Percentiles rank a stretch among this genome's conserved stretches.
phyloP scores from a whole-genome alignment of 2,797 vertebrate genomes.

The Oreonectes daqikongensis region DNA sequence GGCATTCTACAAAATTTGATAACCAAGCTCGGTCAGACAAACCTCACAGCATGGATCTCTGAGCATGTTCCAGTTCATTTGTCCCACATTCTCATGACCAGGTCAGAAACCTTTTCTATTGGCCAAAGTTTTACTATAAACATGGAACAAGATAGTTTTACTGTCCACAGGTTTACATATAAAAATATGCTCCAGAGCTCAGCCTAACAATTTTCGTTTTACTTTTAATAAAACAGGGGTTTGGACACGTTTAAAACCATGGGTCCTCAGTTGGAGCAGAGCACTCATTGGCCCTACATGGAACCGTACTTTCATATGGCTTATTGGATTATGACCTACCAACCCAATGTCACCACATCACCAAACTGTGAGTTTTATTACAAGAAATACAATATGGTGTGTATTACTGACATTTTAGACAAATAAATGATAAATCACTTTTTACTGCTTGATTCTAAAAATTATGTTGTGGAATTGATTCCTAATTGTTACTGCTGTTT shows the following conservation, averaged over 20 bases:
- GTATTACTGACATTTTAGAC: not conserved
- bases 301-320: conserved; percentile 70
- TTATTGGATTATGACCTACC: conserved; percentile 76
- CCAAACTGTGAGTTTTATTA: conserved; percentile 74
- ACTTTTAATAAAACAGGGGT: conserved; percentile 60
- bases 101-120: conserved; percentile 62
- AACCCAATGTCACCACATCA: conserved; percentile 62
- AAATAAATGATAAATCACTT: not conserved
- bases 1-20: conserved; percentile 21
- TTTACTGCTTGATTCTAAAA: too few species aligned
- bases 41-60: conserved; percentile 64
- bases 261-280: conserved; percentile 66
- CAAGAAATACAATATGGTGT: not conserved
- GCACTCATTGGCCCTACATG: conserved; percentile 66
- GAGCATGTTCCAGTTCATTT: conserved; percentile 53
- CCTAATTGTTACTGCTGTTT: too few species aligned
- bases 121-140: not conserved
- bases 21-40: conserved; percentile 42
- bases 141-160: not conserved
- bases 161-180: not conserved
- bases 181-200: not conserved
- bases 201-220: not conserved
- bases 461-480: too few species aligned
- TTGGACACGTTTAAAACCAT: conserved; percentile 53
- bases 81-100: conserved; percentile 62